These are phyloP conservation scores for Molossus molossus DNA, from an alignment of 2,797 vertebrate genomes.

Conservation along the genomic window DNA sequence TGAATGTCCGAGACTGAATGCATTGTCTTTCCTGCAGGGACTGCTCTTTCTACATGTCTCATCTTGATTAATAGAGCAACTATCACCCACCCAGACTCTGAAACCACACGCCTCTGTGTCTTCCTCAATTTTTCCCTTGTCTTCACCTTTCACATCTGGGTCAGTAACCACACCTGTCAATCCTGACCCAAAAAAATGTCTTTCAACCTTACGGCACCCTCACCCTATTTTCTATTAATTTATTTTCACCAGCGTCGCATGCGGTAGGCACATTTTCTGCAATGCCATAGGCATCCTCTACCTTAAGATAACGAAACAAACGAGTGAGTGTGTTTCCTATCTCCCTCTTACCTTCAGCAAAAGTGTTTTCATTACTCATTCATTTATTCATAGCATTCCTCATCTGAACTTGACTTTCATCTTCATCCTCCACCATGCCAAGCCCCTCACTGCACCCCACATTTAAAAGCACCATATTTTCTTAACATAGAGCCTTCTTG, in stretches of 20 bases:
- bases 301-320: not conserved
- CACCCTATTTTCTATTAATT: not conserved
- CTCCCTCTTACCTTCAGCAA: not conserved
- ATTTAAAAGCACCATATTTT: not conserved
- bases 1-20: not conserved
- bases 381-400: not conserved
- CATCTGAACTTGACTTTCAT: not conserved
- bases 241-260: not conserved
- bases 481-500: not conserved
- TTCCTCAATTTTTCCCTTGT: not conserved
- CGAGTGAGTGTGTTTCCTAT: not conserved
- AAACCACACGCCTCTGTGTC: not conserved
- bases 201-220: not conserved
- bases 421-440: not conserved
- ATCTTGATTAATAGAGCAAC: not conserved
- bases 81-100: not conserved
- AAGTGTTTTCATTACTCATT: not conserved
- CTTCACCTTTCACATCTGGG: fast-evolving
- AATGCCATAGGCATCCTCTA: not conserved
- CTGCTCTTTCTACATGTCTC: fast-evolving
- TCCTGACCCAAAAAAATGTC: not conserved
- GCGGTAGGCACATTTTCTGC: not conserved
- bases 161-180: not conserved
- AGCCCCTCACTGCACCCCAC: no score
- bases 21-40: not conserved